Evolutionary conservation across 1,140 invertebrate species (phyloP).

Genomic region (Eumeta japonica): DNA sequence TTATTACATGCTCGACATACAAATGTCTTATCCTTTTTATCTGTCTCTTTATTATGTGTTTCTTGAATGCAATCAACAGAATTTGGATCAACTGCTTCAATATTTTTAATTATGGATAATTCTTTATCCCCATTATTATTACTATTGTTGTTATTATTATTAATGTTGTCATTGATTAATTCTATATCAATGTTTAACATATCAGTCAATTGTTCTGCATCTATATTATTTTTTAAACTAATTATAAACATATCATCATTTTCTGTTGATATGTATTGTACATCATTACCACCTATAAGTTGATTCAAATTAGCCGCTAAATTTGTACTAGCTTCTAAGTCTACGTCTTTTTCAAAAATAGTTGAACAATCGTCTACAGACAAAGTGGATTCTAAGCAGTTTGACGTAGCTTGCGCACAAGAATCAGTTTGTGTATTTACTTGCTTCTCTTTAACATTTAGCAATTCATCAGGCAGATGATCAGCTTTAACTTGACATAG

Average conservation of each 20-base stretch:
- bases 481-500: slow-evolving; percentile 32
- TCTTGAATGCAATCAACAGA: slow-evolving; percentile 18
- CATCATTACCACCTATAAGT: slow-evolving; percentile 45
- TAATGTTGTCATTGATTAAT: slow-evolving; percentile 14
- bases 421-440: too few species aligned
- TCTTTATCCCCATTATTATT: too few species aligned
- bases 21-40: slow-evolving; percentile 15
- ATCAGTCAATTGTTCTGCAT: slow-evolving; percentile 41
- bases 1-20: slow-evolving; percentile 40
- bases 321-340: slow-evolving; percentile 44
- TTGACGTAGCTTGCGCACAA: too few species aligned
- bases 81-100: slow-evolving; percentile 11
- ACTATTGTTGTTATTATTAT: slow-evolving; percentile 5
- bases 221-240: slow-evolving; percentile 48
- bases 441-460: slow-evolving; percentile 24
- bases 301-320: slow-evolving; percentile 49
- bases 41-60: slow-evolving; percentile 6
- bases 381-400: slow-evolving; percentile 11
- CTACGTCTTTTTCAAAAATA: slow-evolving; percentile 49
- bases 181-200: slow-evolving; percentile 43
- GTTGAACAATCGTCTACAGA: slow-evolving; percentile 41
- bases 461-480: slow-evolving; percentile 32
- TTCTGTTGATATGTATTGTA: slow-evolving; percentile 50
- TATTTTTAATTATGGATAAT: too few species aligned
- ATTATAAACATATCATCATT: slow-evolving; percentile 53